Evolutionary conservation across 2,888 invertebrate species (phyloP).

Genomic region (Hirtodrosophila duncani): DNA sequence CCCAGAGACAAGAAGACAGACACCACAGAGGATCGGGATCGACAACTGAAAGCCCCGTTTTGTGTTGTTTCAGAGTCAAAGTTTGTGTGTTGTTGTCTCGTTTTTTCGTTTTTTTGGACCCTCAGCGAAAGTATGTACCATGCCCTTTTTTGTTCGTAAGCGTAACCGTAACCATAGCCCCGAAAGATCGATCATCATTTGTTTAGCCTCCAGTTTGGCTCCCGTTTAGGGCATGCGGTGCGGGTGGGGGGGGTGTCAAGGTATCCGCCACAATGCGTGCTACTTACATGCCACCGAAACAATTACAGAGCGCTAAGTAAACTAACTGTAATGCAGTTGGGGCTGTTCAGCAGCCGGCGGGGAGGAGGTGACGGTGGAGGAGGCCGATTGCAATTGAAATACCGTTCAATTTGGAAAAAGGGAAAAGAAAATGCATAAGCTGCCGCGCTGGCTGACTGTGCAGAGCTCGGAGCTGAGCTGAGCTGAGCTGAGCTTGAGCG

Average conservation of each 20-base stretch:
- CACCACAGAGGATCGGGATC: not conserved
- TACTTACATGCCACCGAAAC: conserved; percentile 72
- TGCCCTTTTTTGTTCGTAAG: conserved; percentile 50
- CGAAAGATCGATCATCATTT: conserved; percentile 73
- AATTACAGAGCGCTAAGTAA: conserved; percentile 72
- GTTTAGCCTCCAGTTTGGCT: conserved; percentile 62
- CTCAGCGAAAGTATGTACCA: conserved; percentile 51
- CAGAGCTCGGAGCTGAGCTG: conserved; percentile 5
- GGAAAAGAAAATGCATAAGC: conserved; percentile 19
- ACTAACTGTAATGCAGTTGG: conserved; percentile 67
- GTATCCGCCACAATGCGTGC: conserved; percentile 55
- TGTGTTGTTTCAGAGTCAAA: conserved; percentile 2
- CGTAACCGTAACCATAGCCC: conserved; percentile 23
- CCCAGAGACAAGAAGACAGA: not conserved
- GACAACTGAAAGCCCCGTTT: conserved; percentile 5
- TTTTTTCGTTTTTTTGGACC: too few species aligned
- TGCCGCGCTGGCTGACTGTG: conserved; percentile 1
- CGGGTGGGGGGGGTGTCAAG: conserved; percentile 9
- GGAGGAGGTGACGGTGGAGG: conserved; percentile 13
- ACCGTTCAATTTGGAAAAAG: conserved; percentile 48
- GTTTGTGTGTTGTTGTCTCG: too few species aligned
- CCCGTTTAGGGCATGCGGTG: conserved; percentile 52
- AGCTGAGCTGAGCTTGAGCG: too few species aligned
- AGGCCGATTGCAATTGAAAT: conserved; percentile 68
- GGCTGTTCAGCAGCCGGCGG: too few species aligned